Conservation (phyloP, 1,140 invertebrate genomes). For the Zaprionus gabonicus region DNA sequence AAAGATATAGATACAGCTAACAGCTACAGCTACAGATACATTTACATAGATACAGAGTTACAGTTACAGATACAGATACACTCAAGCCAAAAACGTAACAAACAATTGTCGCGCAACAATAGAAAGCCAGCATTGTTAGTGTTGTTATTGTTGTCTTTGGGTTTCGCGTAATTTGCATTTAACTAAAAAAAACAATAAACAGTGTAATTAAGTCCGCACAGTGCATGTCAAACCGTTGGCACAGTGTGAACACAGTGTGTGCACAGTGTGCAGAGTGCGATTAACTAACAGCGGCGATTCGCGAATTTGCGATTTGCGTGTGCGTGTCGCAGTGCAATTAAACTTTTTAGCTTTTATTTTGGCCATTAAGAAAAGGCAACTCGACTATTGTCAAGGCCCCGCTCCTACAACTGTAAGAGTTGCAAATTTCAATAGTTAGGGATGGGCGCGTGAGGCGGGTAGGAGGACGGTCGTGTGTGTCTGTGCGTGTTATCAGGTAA, state of each 20-base stretch:
- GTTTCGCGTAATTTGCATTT: conserved; percentile 49
- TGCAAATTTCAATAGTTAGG: conserved; percentile 4
- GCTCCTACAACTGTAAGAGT: neutral
- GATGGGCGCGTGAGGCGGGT: conserved; percentile 31
- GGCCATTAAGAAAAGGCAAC: conserved; percentile 31
- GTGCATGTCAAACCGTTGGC: conserved; percentile 42
- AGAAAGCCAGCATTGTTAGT: conserved; percentile 47
- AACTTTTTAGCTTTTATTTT: conserved; percentile 18
- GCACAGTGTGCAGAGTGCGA: conserved; percentile 35
- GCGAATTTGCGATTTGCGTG: conserved; percentile 50
- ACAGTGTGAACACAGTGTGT: conserved; percentile 8
- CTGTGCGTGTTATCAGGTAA: neutral
- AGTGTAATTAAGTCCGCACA: conserved; percentile 46
- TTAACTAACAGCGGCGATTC: conserved; percentile 39
- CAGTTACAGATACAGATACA: conserved; percentile 12
- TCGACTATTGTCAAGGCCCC: conserved; percentile 49
- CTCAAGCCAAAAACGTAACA: conserved; percentile 15
- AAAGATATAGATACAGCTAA: conserved; percentile 29
- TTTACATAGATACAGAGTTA: conserved; percentile 21
- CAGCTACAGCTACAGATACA: conserved; percentile 26
- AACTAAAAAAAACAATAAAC: conserved; percentile 4
- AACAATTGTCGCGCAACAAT: conserved; percentile 65
- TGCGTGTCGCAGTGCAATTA: conserved; percentile 52
- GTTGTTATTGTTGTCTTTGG: conserved; percentile 12
- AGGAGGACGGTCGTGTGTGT: neutral